Base-by-base conservation (phyloP, 2,888 invertebrate species). In the Embidobia sp. region DNA sequence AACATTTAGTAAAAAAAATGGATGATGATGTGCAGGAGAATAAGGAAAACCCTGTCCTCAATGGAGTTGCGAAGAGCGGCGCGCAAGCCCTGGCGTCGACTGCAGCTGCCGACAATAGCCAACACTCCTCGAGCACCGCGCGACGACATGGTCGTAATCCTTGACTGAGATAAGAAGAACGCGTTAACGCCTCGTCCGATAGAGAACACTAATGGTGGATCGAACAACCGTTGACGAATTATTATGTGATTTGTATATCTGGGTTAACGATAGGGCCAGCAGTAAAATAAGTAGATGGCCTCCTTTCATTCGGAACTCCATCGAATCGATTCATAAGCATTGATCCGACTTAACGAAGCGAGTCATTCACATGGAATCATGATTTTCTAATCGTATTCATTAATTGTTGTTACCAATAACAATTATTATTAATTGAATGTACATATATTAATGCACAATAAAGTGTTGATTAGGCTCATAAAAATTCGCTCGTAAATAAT, bases 1-100 rank as follows among this genome's bases (percentile, higher is more conserved):
- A 88, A 94, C 95, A 7, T 96, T 95, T 89, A 97, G 98, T 85
- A 96, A 97, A 90, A 93, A 96, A 90, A 96, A 96, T 90, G 96
- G 96, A 75, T 85, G 96, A 96, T 92, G 95, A 96, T 95, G 92
- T 89, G 5, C 90, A 97, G 97, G 91, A 94, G 95, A 92, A 92
- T 95, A 86, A 93, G 98, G 85, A 94, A 95, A 90, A 93, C 94
- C 88, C 91, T 98, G 87, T 94, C 95, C 81, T 92, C 94, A 83
- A 91, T 93, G 80, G 96, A 97, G 88, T 91, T 96, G 85, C 92
- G 96, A 85, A 92, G 96, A 86, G 95, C 95, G 77, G 96, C 96
- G 37, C 93, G 97, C 79, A 96, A 96, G 87, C 97, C 97, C 7
- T 96, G 95, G 94, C 92, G 94, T 85, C 92, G 92, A 88, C 90